Evolutionary conservation across 1,140 invertebrate species (phyloP).

Genomic region (Drosophila bocqueti): DNA sequence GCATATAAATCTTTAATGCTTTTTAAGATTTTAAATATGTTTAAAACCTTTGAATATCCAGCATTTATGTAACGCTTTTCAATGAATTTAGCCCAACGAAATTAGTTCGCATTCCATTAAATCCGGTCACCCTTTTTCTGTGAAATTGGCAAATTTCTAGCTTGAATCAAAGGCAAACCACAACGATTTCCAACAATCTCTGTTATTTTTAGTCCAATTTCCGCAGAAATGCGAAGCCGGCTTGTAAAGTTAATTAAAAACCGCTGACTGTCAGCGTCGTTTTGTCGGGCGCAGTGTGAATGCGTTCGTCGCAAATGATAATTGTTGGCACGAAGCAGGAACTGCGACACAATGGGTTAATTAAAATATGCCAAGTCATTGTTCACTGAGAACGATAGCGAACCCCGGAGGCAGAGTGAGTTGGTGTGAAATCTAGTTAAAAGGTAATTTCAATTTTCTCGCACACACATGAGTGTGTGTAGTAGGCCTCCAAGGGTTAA

Average conservation of each 20-base stretch:
- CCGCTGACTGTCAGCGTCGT: conserved; percentile 30
- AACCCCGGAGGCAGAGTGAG: not conserved
- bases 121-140: not conserved
- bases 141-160: not conserved
- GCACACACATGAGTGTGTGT: not conserved
- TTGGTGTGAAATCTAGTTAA: conserved; percentile 34
- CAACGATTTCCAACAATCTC: conserved; percentile 13
- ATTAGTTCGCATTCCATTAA: not conserved
- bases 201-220: conserved; percentile 39
- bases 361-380: conserved; percentile 54
- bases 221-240: conserved; percentile 4
- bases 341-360: conserved; percentile 56
- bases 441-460: conserved; percentile 47
- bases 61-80: not conserved
- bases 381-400: not conserved
- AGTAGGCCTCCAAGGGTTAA: conserved; percentile 43
- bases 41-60: not conserved
- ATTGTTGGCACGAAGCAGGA: conserved; percentile 38
- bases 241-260: conserved; percentile 49
- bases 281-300: conserved; percentile 18
- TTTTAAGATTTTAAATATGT: not conserved
- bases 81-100: not conserved
- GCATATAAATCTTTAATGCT: not conserved
- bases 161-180: conserved; percentile 36
- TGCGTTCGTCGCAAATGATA: conserved; percentile 37